These are phyloP conservation scores for Platichthys stellatus DNA, from an alignment of 2,113 vertebrate genomes.

Conservation along the genomic window DNA sequence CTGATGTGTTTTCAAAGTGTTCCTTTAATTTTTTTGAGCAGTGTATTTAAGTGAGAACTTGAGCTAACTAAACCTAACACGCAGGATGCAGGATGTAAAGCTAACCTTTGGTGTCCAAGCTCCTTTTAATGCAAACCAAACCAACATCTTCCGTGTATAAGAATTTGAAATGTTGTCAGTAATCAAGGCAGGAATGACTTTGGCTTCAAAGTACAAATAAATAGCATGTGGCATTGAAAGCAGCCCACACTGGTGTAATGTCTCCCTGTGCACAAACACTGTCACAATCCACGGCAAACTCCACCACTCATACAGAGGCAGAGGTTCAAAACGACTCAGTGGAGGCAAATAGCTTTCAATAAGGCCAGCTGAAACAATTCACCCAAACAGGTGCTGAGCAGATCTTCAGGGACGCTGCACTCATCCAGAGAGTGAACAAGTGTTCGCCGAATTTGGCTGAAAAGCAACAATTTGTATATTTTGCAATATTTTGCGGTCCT, in stretches of 20 bases:
- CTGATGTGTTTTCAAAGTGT: no score
- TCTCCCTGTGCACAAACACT: conserved; percentile 29
- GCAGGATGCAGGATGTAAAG: no score
- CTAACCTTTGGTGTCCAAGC: no score
- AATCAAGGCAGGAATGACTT: not conserved
- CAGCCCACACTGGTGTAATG: conserved; percentile 20
- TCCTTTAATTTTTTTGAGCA: no score
- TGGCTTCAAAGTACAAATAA: not conserved
- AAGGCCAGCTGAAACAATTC: conserved; percentile 11
- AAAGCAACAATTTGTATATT: conserved; percentile 41
- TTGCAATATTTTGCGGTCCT: conserved; percentile 20
- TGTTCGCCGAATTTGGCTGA: conserved; percentile 15
- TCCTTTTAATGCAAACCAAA: no score
- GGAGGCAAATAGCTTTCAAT: conserved; percentile 29
- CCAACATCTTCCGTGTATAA: no score
- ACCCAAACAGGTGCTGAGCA: conserved; percentile 30
- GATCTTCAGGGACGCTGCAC: conserved; percentile 12
- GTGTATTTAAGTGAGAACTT: no score
- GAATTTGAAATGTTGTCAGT: no score
- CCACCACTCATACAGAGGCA: conserved; percentile 10
- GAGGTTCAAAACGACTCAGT: no score
- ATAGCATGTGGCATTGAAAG: conserved; percentile 38
- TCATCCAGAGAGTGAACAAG: conserved; percentile 24
- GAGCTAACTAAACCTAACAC: no score
- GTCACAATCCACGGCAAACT: conserved; percentile 29